Evolutionary conservation across 1,140 invertebrate genomes (phyloP).

Genomic region (Micrasema minimum): DNA sequence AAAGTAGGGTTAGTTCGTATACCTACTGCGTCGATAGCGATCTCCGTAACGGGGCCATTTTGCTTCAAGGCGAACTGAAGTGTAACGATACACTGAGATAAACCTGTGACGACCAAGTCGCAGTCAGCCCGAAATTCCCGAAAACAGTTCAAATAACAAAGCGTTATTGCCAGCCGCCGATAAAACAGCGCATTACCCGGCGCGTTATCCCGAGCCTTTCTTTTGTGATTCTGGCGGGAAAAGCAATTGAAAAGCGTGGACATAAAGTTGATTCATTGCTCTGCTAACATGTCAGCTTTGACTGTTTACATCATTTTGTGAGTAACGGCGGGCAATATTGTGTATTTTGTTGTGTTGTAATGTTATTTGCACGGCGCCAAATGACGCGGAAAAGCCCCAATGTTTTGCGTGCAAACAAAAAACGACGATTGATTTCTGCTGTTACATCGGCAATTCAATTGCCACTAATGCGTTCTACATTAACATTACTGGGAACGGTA

Average conservation of each 20-base stretch:
- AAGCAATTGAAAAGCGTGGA: constrained; percentile 40
- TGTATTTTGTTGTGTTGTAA: constrained; percentile 19
- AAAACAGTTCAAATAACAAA: constrained; percentile 32
- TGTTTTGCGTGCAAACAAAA: constrained; percentile 10
- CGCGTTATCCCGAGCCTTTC: not conserved
- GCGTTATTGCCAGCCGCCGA: constrained; percentile 23
- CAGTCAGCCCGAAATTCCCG: not conserved
- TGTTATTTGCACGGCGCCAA: constrained; percentile 18
- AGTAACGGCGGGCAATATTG: constrained; percentile 34
- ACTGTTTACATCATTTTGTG: constrained; percentile 39
- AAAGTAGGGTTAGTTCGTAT: no score
- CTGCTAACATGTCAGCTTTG: constrained; percentile 33
- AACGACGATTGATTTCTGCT: constrained; percentile 1
- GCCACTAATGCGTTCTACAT: no score
- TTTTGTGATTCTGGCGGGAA: not conserved
- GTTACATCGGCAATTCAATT: not conserved
- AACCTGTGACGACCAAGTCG: no score
- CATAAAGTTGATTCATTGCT: constrained; percentile 41
- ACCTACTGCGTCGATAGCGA: no score
- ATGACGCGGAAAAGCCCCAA: constrained; percentile 11
- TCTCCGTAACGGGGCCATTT: no score
- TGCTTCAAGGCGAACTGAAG: no score
- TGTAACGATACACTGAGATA: no score
- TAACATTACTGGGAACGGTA: no score
- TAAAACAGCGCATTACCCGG: constrained; percentile 13